Evolutionary conservation across 2,113 vertebrate genomes (phyloP).

Genomic region (Uropsilus gracilis): DNA sequence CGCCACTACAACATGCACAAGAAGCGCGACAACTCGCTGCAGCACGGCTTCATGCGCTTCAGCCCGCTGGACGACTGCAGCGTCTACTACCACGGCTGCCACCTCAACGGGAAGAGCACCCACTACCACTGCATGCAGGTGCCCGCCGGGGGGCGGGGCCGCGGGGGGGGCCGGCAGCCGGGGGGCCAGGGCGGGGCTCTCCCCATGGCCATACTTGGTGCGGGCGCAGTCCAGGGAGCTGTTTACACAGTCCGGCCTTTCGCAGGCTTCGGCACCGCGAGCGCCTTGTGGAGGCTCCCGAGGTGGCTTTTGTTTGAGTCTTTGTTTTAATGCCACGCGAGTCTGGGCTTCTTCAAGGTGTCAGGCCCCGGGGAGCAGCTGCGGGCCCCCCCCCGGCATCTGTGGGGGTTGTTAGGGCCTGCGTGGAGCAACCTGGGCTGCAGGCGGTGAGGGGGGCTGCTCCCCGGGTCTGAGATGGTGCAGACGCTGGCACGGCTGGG

Average conservation of each 20-base stretch:
- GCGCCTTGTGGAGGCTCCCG: constrained; percentile 92
- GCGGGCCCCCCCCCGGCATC: constrained; percentile 81
- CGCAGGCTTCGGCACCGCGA: constrained; percentile 98
- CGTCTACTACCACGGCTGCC: constrained; percentile 98
- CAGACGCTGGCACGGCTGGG: constrained; percentile 94
- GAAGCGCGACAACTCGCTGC: constrained; percentile 98
- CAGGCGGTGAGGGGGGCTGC: constrained; percentile 82
- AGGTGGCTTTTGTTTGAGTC: constrained; percentile 98
- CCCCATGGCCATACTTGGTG: constrained; percentile 97
- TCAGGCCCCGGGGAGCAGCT: constrained; percentile 88
- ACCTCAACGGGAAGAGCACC: constrained; percentile 99
- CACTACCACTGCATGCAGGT: constrained; percentile 99
- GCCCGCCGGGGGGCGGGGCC: not conserved
- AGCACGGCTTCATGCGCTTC: constrained; percentile 99
- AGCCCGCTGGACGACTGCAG: constrained; percentile 99
- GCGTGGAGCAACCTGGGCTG: constrained; percentile 86
- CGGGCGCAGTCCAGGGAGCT: constrained; percentile 94
- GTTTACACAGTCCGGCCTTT: constrained; percentile 98
- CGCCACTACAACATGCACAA: constrained; percentile 99
- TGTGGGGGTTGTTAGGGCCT: constrained; percentile 88
- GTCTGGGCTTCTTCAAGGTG: constrained; percentile 99
- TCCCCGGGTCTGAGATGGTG: constrained; percentile 94
- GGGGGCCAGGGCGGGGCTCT: constrained; percentile 71
- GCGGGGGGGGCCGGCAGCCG: not conserved
- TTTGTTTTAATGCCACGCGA: constrained; percentile 89